Evolutionary conservation across 2,888 invertebrate species (phyloP).

Genomic region (Zygogramma bicolorata): DNA sequence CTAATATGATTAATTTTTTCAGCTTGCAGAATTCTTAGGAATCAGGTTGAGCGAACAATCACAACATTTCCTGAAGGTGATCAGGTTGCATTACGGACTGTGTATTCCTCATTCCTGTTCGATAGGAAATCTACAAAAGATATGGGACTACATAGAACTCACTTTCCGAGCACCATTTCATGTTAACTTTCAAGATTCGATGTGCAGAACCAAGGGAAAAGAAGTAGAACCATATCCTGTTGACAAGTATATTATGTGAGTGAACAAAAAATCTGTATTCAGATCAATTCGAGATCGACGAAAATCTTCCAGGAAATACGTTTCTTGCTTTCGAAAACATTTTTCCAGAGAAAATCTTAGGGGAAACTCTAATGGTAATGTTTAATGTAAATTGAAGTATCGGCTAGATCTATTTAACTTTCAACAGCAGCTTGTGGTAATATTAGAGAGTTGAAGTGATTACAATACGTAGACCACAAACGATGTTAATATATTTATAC

Average conservation of each 20-base stretch:
- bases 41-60: conserved; percentile 28
- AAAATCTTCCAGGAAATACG: too few species aligned
- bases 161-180: conserved; percentile 46
- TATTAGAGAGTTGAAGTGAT: too few species aligned
- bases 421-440: too few species aligned
- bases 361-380: too few species aligned
- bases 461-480: too few species aligned
- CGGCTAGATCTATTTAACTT: too few species aligned
- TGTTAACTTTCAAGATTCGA: conserved; percentile 35
- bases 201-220: conserved; percentile 47
- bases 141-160: conserved; percentile 50
- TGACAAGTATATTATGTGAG: conserved; percentile 39
- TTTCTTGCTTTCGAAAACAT: too few species aligned
- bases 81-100: conserved; percentile 44
- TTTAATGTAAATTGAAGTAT: too few species aligned
- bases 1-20: too few species aligned
- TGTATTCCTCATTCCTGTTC: conserved; percentile 51
- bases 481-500: too few species aligned
- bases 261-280: background rate
- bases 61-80: conserved; percentile 14
- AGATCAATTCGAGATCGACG: too few species aligned
- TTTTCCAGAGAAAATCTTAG: too few species aligned
- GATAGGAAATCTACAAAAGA: conserved; percentile 45
- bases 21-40: conserved; percentile 30
- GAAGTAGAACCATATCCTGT: conserved; percentile 34